Percentiles rank a stretch among this genome's conserved stretches.
Evolutionary conservation across 2,797 vertebrate genomes (phyloP).

Genomic region (Ceyx erithaca): DNA sequence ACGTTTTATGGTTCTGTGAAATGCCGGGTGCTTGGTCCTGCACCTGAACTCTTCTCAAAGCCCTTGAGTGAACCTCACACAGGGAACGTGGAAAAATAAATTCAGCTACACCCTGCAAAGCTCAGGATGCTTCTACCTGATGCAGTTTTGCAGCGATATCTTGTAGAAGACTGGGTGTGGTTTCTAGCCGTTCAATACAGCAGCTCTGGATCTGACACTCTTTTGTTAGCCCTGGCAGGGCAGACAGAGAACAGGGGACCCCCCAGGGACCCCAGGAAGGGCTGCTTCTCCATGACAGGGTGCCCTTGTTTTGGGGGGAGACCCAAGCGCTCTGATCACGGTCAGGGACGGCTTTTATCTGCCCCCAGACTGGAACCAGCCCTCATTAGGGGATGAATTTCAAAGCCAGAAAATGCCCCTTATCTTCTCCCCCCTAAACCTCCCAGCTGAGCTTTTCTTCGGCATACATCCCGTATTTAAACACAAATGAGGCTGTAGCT

Average conservation of each 20-base stretch:
- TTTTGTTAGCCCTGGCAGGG: rapidly evolving
- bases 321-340: background rate
- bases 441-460: constrained; percentile 47
- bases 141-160: rapidly evolving
- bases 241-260: rapidly evolving
- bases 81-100: background rate
- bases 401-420: constrained; percentile 25
- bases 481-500: constrained; percentile 11
- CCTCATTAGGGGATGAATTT: constrained; percentile 46
- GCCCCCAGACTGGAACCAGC: background rate
- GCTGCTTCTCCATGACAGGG: background rate
- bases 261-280: rapidly evolving
- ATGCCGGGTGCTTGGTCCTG: rapidly evolving
- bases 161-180: rapidly evolving
- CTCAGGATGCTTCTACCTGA: rapidly evolving
- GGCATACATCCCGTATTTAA: background rate
- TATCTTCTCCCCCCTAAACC: background rate
- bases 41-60: background rate
- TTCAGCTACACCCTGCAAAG: rapidly evolving
- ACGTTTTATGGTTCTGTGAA: background rate
- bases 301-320: background rate
- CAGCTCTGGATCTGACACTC: background rate
- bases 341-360: background rate
- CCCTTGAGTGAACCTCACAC: rapidly evolving
- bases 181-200: rapidly evolving